Conservation (phyloP, 1,140 invertebrate genomes). For the Drosophila setifemur region DNA sequence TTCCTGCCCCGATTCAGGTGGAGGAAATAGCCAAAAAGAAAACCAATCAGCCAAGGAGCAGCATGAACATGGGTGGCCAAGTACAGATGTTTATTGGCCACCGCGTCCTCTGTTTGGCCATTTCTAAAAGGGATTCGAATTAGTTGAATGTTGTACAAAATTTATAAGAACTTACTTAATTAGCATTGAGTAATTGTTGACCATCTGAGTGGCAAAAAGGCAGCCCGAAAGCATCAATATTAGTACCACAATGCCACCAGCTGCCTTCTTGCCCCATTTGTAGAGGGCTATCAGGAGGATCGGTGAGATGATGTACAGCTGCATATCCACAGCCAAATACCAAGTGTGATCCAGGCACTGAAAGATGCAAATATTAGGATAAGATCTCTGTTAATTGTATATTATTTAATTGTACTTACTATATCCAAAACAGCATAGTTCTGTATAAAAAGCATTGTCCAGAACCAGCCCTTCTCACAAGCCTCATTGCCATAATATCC, state of each 20-base stretch:
- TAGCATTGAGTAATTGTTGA: slow-evolving; percentile 35
- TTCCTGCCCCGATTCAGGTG: slow-evolving; percentile 32
- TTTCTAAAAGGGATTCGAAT: background rate
- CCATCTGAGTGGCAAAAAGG: slow-evolving; percentile 46
- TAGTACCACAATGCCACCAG: slow-evolving; percentile 32
- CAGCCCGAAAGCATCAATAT: slow-evolving; percentile 43
- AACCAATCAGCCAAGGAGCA: slow-evolving; percentile 57
- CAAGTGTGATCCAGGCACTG: slow-evolving; percentile 94
- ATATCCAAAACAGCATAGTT: slow-evolving; percentile 45
- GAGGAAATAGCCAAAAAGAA: slow-evolving; percentile 60
- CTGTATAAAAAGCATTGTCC: slow-evolving; percentile 51
- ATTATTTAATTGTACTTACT: background rate
- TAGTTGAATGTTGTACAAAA: background rate
- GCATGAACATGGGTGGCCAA: slow-evolving; percentile 49
- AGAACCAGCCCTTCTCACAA: slow-evolving; percentile 52
- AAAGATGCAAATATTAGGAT: slow-evolving; percentile 43
- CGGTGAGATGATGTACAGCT: slow-evolving; percentile 90
- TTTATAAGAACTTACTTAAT: slow-evolving; percentile 15
- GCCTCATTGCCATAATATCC: slow-evolving; percentile 40
- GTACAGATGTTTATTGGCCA: slow-evolving; percentile 34
- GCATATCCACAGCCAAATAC: slow-evolving; percentile 94
- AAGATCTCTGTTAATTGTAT: too few species aligned
- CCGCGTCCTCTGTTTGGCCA: background rate
- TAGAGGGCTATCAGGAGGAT: slow-evolving; percentile 87
- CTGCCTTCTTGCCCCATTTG: slow-evolving; percentile 83